Conservation (phyloP, 37 sponge, comb jelly and placozoan genomes). For the Halichondria panicea region DNA sequence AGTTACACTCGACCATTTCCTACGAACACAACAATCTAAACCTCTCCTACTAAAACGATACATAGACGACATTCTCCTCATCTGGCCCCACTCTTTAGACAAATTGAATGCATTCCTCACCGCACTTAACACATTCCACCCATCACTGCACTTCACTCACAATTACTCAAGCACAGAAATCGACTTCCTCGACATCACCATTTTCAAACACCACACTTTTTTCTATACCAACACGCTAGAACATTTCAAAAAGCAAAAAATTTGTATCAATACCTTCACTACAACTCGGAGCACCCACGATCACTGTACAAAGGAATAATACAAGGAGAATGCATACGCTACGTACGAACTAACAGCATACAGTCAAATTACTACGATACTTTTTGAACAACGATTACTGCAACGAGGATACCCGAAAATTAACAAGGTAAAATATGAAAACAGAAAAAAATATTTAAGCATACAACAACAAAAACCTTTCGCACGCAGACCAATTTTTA, state of each 20-base stretch:
- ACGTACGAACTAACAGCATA: slow-evolving; percentile 10
- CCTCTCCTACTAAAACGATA: slow-evolving; percentile 21
- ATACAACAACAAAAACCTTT: neutral
- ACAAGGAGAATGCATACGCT: slow-evolving; percentile 25
- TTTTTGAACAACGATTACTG: neutral
- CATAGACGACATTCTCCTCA: slow-evolving; percentile 51
- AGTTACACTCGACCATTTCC: slow-evolving; percentile 4
- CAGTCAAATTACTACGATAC: neutral
- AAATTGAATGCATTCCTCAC: neutral
- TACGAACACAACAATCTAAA: neutral
- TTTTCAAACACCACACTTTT: neutral
- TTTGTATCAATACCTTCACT: slow-evolving; percentile 30
- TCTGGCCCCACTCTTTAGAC: slow-evolving; percentile 18
- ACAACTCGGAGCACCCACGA: slow-evolving; percentile 18
- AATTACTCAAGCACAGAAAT: neutral
- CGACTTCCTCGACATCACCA: slow-evolving; percentile 21
- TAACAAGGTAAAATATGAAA: neutral
- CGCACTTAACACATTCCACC: slow-evolving; percentile 12
- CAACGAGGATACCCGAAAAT: neutral
- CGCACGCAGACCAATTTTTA: slow-evolving; percentile 13
- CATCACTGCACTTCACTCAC: slow-evolving; percentile 6
- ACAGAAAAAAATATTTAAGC: neutral
- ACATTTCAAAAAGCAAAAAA: slow-evolving; percentile 26
- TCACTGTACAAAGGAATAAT: neutral
- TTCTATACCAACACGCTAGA: slow-evolving; percentile 1